Conservation (phyloP, 2,113 vertebrate genomes). For the Zosterops pallidus region DNA sequence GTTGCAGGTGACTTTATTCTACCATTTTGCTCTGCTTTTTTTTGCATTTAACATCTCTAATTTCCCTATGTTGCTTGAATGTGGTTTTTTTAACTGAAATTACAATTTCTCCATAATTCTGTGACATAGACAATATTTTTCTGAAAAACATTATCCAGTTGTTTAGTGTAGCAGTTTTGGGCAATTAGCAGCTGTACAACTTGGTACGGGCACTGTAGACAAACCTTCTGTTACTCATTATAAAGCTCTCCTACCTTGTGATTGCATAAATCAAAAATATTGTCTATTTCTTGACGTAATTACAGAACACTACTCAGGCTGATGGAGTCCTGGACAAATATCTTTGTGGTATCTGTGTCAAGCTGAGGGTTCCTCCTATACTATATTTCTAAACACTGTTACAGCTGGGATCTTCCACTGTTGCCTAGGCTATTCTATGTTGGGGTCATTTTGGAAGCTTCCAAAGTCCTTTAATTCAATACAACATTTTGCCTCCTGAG, state of each 20-base stretch:
- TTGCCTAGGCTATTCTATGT: background rate
- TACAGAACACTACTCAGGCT: constrained; percentile 34
- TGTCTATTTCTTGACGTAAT: constrained; percentile 65
- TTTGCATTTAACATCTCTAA: constrained; percentile 64
- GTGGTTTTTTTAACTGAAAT: constrained; percentile 25
- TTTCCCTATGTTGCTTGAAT: constrained; percentile 34
- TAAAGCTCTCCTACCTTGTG: background rate
- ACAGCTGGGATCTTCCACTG: constrained; percentile 60
- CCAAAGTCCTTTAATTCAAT: background rate
- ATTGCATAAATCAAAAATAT: constrained; percentile 58
- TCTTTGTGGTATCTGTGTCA: constrained; percentile 48
- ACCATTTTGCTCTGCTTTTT: constrained; percentile 65
- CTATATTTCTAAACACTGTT: constrained; percentile 34
- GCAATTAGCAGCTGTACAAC: background rate
- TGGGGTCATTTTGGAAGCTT: background rate
- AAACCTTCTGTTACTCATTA: background rate
- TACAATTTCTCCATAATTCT: constrained; percentile 42
- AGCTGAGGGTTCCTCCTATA: constrained; percentile 43
- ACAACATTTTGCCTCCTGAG: background rate
- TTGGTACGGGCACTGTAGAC: background rate
- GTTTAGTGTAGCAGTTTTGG: background rate
- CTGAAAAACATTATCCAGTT: background rate
- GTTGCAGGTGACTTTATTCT: constrained; percentile 74
- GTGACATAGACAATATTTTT: constrained; percentile 71
- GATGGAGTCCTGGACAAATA: constrained; percentile 39